These are phyloP conservation scores for Syngnathus floridae DNA, from an alignment of 2,113 vertebrate species.

Conservation along the genomic window DNA sequence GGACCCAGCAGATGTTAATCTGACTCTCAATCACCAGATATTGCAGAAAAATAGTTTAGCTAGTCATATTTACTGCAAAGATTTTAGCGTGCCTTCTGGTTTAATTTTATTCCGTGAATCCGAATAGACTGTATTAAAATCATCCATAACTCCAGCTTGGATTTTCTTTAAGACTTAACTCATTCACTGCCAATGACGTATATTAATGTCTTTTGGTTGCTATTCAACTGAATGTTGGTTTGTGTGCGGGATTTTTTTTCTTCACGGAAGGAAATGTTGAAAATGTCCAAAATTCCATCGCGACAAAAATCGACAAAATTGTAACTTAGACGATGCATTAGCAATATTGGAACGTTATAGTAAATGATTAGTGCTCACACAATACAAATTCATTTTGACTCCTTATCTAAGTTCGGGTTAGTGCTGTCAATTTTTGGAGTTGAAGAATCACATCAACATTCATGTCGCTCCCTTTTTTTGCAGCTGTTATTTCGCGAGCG, in stretches of 20 bases:
- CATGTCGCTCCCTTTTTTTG: slow-evolving; percentile 14
- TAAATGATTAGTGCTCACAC: too few relatives aligned
- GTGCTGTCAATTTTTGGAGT: slow-evolving; percentile 37
- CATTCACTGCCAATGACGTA: too few relatives aligned
- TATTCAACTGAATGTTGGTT: too few relatives aligned
- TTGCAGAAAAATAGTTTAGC: not conserved
- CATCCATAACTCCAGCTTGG: too few relatives aligned
- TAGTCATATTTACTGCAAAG: not conserved
- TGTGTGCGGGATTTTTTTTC: too few relatives aligned
- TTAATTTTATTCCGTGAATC: not conserved
- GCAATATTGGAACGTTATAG: not conserved
- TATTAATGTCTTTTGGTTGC: too few relatives aligned
- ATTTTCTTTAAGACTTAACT: too few relatives aligned
- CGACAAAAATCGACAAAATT: not conserved
- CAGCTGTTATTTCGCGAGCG: slow-evolving; percentile 17
- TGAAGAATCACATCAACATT: slow-evolving; percentile 14
- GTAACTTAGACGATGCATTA: not conserved
- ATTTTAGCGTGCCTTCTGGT: not conserved
- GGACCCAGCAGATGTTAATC: slow-evolving; percentile 83
- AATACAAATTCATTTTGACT: not conserved
- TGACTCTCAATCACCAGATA: slow-evolving; percentile 67
- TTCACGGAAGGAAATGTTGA: too few relatives aligned
- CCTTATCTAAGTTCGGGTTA: not conserved
- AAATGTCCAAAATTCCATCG: too few relatives aligned
- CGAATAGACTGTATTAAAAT: not conserved